Evolutionary conservation across 2,113 vertebrate species (phyloP).

Genomic region (Mixornis gularis): DNA sequence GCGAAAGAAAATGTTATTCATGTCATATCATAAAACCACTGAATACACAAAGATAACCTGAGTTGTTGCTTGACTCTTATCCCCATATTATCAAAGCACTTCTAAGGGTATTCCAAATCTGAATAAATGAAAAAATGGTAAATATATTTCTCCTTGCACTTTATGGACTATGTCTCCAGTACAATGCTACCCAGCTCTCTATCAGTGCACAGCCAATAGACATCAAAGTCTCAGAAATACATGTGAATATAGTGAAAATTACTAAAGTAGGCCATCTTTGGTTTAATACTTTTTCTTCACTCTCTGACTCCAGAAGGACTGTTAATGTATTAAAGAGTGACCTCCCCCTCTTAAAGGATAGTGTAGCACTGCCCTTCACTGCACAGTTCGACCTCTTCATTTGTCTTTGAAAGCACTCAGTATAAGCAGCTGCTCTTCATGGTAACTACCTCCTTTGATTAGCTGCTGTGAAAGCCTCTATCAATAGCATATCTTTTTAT

Average conservation of each 20-base stretch:
- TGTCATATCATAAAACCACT: neutral
- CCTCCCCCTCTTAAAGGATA: neutral
- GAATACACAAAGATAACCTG: neutral
- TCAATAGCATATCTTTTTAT: slow-evolving; percentile 14
- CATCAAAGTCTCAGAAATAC: neutral
- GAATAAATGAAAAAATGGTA: neutral
- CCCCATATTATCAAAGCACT: neutral
- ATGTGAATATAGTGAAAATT: neutral
- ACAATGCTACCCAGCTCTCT: neutral
- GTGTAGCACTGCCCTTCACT: neutral
- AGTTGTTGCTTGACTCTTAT: neutral
- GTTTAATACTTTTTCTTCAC: neutral
- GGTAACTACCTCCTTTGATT: slow-evolving; percentile 14
- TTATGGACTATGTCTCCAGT: neutral
- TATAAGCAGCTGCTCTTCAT: neutral
- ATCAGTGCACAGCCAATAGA: neutral
- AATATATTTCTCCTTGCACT: neutral
- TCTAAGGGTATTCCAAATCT: neutral
- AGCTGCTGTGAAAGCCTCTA: slow-evolving; percentile 12
- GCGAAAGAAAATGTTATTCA: neutral
- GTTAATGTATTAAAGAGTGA: neutral
- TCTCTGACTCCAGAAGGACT: neutral
- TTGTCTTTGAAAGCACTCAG: slow-evolving; percentile 15
- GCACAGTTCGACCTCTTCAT: neutral
- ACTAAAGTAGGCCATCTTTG: neutral